Base-by-base conservation (phyloP, 2,113 vertebrate genomes). In the Anseranas semipalmata region DNA sequence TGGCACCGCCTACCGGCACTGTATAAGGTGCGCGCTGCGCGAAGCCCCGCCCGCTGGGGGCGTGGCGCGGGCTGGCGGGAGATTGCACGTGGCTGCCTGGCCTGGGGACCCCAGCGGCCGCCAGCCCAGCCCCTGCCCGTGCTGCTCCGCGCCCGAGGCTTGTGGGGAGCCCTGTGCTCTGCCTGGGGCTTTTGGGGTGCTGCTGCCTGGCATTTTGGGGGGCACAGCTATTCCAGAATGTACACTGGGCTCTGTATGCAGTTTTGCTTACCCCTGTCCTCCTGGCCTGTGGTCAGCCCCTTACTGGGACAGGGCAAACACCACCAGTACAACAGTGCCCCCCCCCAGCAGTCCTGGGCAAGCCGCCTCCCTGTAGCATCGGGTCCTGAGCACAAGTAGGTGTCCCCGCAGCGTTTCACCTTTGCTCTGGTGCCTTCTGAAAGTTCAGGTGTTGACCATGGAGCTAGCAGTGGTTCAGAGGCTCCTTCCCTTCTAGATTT, bases 1-100 rank as follows among this genome's bases (percentile, higher is more conserved):
- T 2, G 25, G 12, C 32, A 3, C 30, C 87, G 52, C 87, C 92
- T 9, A 16, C 15, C 14, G 1, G 2, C 6, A 0, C 89, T 74
- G 2, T 6, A 70, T 65, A 9, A 41, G 78, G 79, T 1, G 3
- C 2, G 0, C 0, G 3, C 0, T 0, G 6, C 0, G 1, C 25
- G 3, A 8, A 16, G 3, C 46, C 21, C 14, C 73, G 53, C 91
- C 91, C 39, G 1, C 3, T 13, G 0, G 7, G 73, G 91, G 79
- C 73, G 85, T 41, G 79, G 50, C 8, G 3, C 1, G 10, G 27
- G 72, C 41, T 58, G 78, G 85, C 73, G 25, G 67, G n/a, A 30
- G 32, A 55, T 33, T 5, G 89, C 93, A 91, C 89, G 85, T 91
- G 92, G 39, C 11, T 13, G 48, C 30, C n/a, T 12, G 35, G 52